Conservation (phyloP, 2,113 vertebrate species). For the Macheiramphus alcinus region DNA sequence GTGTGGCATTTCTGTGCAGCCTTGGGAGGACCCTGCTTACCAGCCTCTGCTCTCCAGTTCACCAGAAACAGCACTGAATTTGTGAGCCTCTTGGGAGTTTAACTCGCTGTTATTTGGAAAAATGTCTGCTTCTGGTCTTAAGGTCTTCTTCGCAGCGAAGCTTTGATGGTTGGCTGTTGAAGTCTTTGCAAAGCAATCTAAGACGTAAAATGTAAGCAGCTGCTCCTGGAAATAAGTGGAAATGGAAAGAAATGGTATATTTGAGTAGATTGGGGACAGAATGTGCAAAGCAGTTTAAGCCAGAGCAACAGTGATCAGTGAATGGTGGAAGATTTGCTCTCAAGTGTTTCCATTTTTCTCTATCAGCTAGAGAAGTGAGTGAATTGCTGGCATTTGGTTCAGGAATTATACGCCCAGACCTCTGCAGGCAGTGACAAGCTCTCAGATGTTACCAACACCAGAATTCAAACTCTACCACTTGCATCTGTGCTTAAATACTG, state of each 20-base stretch:
- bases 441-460: background rate
- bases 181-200: background rate
- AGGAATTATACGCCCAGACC: background rate
- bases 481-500: background rate
- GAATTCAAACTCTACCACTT: background rate
- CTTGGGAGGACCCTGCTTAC: background rate
- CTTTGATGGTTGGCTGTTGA: background rate
- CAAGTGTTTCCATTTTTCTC: background rate
- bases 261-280: background rate
- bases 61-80: background rate
- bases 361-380: background rate
- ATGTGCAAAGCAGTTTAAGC: background rate
- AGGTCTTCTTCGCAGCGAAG: background rate
- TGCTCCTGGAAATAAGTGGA: background rate
- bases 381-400: background rate
- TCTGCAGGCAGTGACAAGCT: background rate
- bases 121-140: background rate
- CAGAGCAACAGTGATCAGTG: background rate
- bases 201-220: background rate
- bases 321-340: background rate
- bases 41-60: background rate
- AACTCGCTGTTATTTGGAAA: background rate
- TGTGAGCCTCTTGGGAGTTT: background rate
- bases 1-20: background rate
- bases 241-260: background rate